Base-by-base conservation (phyloP, 2,888 invertebrate species). In the Chrysolina haemoptera region DNA sequence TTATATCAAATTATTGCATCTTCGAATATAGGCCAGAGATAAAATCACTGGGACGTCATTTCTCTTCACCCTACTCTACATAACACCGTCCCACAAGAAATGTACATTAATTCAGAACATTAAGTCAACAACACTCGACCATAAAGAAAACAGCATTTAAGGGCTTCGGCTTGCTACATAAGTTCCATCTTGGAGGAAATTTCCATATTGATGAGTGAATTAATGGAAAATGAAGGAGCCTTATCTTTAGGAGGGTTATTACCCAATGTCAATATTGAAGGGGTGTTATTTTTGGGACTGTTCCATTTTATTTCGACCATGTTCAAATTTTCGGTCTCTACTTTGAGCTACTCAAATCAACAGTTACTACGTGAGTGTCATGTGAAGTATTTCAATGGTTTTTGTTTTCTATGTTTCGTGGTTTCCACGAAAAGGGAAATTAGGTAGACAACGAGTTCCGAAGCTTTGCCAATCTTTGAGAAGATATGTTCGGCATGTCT, bases 101-200 rank as follows among this genome's bases (percentile, higher is more conserved):
- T 63, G 55, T 66, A 73, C 73, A 73, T 73, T 73, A 73, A 73
- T 73, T 73, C 73, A 73, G 62, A 41, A 73, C 73, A 73, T 73
- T 73, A 66, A 73, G 70, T 73, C 73, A 73, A 73, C 70, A 70
- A 66, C 70, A 70, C 55, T 64, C 20, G 53, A 46, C 66, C 63
- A 67, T 73, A 66, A 66, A 70, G 73, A 73, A 70, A 70, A 70
- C 50, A 62, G 73, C 73, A 41, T 66, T 65, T 48, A 62, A 73
- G 65, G 69, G 69, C 53, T 62, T 67, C 65, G 62, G 20, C 53
- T 53, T 53, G 70, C 69, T 69, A 73, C 66, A 73, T 73, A 73
- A 73, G 70, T 73, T 65, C 20, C 62, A 64, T 68, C 50, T 55
- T 35, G 59, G 20, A 66, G 48, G 40, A 66, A 40, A 67, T 73